Evolutionary conservation across 2,797 vertebrate genomes (phyloP).

Genomic region (Smutsia gigantea): DNA sequence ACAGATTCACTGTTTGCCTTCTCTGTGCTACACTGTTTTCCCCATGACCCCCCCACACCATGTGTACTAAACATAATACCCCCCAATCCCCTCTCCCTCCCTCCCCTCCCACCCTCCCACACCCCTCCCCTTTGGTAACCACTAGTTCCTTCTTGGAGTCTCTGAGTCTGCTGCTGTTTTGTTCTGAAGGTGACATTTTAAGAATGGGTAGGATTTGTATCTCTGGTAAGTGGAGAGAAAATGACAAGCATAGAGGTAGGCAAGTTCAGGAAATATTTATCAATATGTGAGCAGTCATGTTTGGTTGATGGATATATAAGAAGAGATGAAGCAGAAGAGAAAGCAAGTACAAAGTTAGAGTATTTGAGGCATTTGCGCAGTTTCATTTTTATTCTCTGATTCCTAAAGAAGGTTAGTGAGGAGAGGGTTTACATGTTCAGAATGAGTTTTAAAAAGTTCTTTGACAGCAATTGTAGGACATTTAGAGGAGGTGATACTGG

Average conservation of each 20-base stretch:
- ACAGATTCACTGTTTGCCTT: too few species aligned
- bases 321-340: not conserved
- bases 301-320: not conserved
- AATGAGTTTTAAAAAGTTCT: not conserved
- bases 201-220: not conserved
- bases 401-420: not conserved
- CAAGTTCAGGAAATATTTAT: not conserved
- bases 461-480: not conserved
- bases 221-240: not conserved
- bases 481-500: not conserved
- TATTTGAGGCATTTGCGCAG: not conserved
- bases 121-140: too few species aligned
- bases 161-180: not conserved
- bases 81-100: too few species aligned
- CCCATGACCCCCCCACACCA: too few species aligned
- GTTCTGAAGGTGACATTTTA: not conserved
- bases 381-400: not conserved
- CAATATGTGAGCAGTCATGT: not conserved
- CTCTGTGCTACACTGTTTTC: too few species aligned
- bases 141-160: too few species aligned
- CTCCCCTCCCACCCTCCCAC: too few species aligned
- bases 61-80: too few species aligned
- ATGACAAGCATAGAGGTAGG: not conserved
- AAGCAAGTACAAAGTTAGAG: not conserved
- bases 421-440: not conserved